phyloP scores from a whole-genome alignment of 2,797 vertebrate genomes.

The Salmo trutta region DNA sequence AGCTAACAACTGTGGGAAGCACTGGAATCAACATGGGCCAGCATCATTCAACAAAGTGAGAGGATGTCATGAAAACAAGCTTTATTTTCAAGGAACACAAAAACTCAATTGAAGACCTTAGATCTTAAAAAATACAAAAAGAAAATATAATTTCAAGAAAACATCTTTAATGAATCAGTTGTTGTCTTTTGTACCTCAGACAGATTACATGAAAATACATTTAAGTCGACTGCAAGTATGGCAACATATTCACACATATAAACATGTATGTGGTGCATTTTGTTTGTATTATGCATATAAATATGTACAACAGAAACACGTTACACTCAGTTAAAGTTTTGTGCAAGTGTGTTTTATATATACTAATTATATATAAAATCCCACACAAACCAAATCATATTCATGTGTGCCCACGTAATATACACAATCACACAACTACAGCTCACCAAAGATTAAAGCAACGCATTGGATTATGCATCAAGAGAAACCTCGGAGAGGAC shows the following conservation, averaged over 20 bases:
- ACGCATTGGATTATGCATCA: constrained; percentile 79
- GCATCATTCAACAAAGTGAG: neutral
- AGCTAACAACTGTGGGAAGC: too few relatives aligned
- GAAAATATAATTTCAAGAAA: constrained; percentile 72
- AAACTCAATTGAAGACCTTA: constrained; percentile 21
- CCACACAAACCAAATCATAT: constrained; percentile 66
- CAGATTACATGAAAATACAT: constrained; percentile 82
- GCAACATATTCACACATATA: constrained; percentile 80
- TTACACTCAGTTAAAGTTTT: constrained; percentile 75
- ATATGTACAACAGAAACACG: constrained; percentile 79
- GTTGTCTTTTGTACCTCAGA: constrained; percentile 76
- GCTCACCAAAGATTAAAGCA: constrained; percentile 79
- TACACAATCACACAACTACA: constrained; percentile 75
- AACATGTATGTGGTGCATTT: constrained; percentile 77
- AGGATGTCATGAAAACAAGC: neutral
- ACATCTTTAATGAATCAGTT: constrained; percentile 79
- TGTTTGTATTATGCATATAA: constrained; percentile 65
- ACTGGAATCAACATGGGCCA: too few relatives aligned
- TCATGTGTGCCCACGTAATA: constrained; percentile 70
- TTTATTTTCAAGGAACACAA: neutral
- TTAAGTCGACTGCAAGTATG: constrained; percentile 77
- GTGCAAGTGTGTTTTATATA: constrained; percentile 78
- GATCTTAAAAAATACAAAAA: constrained; percentile 37
- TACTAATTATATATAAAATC: constrained; percentile 77
- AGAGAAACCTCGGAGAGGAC: constrained; percentile 75